A percentile compares a stretch with the other conserved stretches of the same genome.
phyloP scores from a whole-genome alignment of 2,797 vertebrate genomes.

The Echeneis naucrates region DNA sequence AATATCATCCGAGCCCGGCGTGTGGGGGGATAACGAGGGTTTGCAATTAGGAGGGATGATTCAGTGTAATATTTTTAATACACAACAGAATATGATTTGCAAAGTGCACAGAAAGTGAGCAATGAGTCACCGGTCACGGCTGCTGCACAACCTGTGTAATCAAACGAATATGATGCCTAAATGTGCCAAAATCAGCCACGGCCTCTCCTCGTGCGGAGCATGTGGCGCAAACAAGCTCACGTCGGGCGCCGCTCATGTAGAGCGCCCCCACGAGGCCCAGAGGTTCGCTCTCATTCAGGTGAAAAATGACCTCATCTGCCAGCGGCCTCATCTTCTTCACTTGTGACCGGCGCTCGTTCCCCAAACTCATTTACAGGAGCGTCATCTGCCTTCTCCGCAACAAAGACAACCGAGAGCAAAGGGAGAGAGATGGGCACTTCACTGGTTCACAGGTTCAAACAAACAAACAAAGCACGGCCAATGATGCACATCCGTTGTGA shows the following conservation, averaged over 20 bases:
- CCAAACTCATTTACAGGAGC: constrained; percentile 66
- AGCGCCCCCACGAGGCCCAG: constrained; percentile 17
- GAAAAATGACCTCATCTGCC: constrained; percentile 69
- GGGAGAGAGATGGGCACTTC: constrained; percentile 24
- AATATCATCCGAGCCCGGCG: background rate
- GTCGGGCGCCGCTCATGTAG: constrained; percentile 26
- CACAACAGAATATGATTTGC: background rate
- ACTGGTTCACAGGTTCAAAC: too few relatives aligned
- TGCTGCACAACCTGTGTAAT: background rate
- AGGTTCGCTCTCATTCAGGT: constrained; percentile 44
- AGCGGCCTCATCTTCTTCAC: constrained; percentile 54
- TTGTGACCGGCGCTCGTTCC: constrained; percentile 59
- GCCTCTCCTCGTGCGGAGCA: background rate
- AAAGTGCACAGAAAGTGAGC: background rate
- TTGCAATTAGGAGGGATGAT: background rate
- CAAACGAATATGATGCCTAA: background rate
- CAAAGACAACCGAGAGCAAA: background rate
- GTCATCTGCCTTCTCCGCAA: constrained; percentile 46
- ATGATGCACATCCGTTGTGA: constrained; percentile 10
- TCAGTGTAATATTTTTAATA: background rate
- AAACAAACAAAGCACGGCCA: constrained; percentile 13
- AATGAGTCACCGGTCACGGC: background rate
- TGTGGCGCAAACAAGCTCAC: constrained; percentile 26
- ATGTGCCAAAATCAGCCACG: background rate
- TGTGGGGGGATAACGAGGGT: background rate